Percentiles rank a stretch among this genome's conserved stretches.
These are phyloP conservation scores for Orbicella faveolata DNA, from an alignment of 64 coral and sea anemone species.

Conservation along the genomic window DNA sequence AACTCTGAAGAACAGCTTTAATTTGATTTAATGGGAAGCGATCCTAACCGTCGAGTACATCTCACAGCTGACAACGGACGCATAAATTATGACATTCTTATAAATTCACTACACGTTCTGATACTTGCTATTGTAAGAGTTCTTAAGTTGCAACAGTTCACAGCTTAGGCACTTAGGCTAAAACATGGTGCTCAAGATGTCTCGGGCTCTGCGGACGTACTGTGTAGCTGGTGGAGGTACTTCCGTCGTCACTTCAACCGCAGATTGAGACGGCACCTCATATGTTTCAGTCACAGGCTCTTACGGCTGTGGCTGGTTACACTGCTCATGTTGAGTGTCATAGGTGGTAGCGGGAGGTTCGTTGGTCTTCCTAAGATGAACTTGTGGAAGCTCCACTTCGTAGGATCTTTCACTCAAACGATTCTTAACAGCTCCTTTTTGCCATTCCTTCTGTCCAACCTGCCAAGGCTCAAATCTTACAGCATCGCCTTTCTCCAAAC, in stretches of 20 bases:
- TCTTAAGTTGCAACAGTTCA: too few species aligned
- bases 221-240: background rate
- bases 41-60: too few species aligned
- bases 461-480: constrained; percentile 6
- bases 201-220: too few species aligned
- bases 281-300: background rate
- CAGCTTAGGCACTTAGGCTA: too few species aligned
- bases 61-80: too few species aligned
- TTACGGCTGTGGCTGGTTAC: background rate
- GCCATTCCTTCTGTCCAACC: constrained; percentile 5
- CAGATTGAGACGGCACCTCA: background rate
- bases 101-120: too few species aligned
- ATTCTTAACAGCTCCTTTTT: background rate
- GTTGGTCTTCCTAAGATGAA: constrained; percentile 7
- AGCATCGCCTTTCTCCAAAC: background rate
- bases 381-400: background rate
- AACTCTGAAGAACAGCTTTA: too few species aligned
- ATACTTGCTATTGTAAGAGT: too few species aligned
- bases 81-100: too few species aligned
- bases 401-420: background rate
- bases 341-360: background rate
- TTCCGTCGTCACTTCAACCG: background rate
- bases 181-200: too few species aligned
- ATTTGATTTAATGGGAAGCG: too few species aligned
- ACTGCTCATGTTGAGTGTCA: background rate